These are phyloP conservation scores for Magallana angulata DNA, from an alignment of 1,140 invertebrate genomes.

Conservation along the genomic window DNA sequence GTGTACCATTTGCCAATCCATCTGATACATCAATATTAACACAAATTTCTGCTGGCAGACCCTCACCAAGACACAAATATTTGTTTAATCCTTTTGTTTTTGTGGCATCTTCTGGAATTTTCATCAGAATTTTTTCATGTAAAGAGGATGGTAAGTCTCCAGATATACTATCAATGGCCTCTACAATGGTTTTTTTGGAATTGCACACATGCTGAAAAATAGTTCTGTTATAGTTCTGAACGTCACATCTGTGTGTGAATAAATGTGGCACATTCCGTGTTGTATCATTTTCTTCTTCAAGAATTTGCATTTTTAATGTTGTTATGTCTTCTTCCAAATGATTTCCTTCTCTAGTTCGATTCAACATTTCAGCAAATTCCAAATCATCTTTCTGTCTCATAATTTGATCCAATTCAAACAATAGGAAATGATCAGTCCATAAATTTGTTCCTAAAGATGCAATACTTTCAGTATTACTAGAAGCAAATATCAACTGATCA, in stretches of 20 bases:
- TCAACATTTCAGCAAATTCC: constrained; percentile 58
- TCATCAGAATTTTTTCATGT: neutral
- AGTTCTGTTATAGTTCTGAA: constrained; percentile 13
- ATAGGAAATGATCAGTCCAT: constrained; percentile 61
- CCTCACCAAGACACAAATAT: neutral
- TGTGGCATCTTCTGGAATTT: constrained; percentile 30
- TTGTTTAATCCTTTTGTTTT: constrained; percentile 42
- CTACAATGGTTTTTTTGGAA: neutral
- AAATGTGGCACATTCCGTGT: neutral
- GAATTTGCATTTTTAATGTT: neutral
- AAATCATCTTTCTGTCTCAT: constrained; percentile 64
- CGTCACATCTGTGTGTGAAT: constrained; percentile 1
- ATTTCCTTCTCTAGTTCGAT: constrained; percentile 52
- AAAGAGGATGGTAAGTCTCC: neutral
- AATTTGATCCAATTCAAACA: constrained; percentile 64
- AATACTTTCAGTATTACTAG: neutral
- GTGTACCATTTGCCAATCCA: constrained; percentile 55
- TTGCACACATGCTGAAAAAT: neutral
- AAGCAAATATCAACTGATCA: constrained; percentile 58
- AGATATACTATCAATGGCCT: constrained; percentile 29
- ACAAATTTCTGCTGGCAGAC: constrained; percentile 29
- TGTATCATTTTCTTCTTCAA: no score
- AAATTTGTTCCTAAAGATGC: constrained; percentile 53
- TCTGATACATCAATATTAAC: constrained; percentile 31
- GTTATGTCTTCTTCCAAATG: constrained; percentile 35